Evolutionary conservation across 2,888 invertebrate genomes (phyloP).

Genomic region (Toxonevra muliebris): DNA sequence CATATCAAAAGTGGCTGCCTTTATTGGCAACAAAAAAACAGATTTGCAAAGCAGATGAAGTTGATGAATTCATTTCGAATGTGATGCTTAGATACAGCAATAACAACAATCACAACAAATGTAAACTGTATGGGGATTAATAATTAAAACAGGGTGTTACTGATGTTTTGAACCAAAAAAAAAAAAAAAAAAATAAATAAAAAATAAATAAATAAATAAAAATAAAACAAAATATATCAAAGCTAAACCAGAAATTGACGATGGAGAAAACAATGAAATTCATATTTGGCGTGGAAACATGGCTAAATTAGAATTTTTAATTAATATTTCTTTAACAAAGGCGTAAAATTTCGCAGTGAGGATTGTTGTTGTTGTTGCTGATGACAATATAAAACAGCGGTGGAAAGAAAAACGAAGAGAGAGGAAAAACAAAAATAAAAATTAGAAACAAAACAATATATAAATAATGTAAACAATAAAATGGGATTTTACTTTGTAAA

Average conservation of each 20-base stretch:
- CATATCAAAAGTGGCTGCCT: constrained; percentile 17
- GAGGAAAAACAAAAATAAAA: background rate
- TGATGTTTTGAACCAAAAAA: constrained; percentile 27
- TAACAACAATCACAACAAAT: constrained; percentile 12
- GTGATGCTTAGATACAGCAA: constrained; percentile 20
- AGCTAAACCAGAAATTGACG: background rate
- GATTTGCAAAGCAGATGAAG: constrained; percentile 29
- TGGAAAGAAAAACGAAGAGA: background rate
- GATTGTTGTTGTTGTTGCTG: background rate
- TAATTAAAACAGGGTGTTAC: constrained; percentile 26
- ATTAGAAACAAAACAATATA: background rate
- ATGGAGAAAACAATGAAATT: constrained; percentile 23
- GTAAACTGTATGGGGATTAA: background rate
- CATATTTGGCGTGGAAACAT: constrained; percentile 36
- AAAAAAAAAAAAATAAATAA: constrained; percentile 23
- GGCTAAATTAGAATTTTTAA: constrained; percentile 47
- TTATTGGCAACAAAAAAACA: constrained; percentile 26
- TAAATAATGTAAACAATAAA: background rate
- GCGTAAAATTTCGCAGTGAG: constrained; percentile 24
- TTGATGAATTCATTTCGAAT: constrained; percentile 43
- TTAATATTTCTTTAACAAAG: constrained; percentile 44
- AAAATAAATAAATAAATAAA: constrained; percentile 22
- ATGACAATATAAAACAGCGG: background rate
- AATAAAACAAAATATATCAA: constrained; percentile 11
- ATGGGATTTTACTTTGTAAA: too few species aligned